These are phyloP conservation scores for Tetramorium parvispinum DNA, from an alignment of 1,140 invertebrate genomes.

Conservation along the genomic window DNA sequence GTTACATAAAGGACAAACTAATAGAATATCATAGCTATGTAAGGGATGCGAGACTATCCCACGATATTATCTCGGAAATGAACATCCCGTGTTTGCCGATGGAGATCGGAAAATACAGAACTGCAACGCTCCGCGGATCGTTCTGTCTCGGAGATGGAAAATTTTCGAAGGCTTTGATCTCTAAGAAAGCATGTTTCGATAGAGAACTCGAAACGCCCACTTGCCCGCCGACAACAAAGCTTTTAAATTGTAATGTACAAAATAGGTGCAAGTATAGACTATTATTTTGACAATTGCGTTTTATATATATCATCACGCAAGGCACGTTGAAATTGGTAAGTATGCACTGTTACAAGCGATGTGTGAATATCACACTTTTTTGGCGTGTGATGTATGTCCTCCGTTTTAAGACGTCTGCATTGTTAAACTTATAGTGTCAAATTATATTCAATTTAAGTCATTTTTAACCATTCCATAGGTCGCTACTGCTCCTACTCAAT, in stretches of 20 bases:
- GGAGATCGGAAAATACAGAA: neutral
- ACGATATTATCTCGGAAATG: conserved; percentile 20
- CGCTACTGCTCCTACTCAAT: no score
- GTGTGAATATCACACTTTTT: no score
- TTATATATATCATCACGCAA: no score
- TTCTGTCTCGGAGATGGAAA: neutral
- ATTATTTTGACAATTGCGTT: no score
- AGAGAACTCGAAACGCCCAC: neutral
- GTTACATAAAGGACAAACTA: conserved; percentile 57
- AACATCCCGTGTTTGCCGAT: neutral
- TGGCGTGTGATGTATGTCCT: no score
- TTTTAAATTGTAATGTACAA: neutral
- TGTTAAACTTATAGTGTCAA: no score
- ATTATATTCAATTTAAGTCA: no score
- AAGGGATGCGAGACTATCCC: conserved; percentile 20
- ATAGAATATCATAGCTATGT: conserved; percentile 71
- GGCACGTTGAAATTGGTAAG: no score
- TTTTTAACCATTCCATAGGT: no score
- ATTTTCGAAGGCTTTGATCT: neutral
- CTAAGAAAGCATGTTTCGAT: neutral
- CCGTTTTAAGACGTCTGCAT: no score
- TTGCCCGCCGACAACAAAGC: neutral
- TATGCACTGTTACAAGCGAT: no score
- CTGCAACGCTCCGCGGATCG: conserved; percentile 7
- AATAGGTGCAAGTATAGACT: no score